phyloP scores from a whole-genome alignment of 2,113 vertebrate species.

The Fulmarus glacialis region DNA sequence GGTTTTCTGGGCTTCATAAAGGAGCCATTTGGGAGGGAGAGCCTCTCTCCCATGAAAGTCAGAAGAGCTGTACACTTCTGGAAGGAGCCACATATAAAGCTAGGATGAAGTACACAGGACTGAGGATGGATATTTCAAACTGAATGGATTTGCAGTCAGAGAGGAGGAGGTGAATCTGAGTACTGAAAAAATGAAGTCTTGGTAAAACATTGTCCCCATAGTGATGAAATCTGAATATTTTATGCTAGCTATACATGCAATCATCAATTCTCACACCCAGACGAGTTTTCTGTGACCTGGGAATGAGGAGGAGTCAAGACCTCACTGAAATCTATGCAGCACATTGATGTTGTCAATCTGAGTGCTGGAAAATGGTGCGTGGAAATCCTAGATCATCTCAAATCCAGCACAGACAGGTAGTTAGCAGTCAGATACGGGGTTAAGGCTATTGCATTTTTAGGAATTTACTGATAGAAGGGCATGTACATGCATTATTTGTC shows the following conservation, averaged over 20 bases:
- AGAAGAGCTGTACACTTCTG: not conserved
- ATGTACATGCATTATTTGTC: not conserved
- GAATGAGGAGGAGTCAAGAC: not conserved
- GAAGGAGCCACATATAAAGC: not conserved
- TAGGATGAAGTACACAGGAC: not conserved
- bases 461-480: not conserved
- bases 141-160: not conserved
- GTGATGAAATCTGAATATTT: not conserved
- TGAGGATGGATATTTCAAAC: not conserved
- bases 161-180: not conserved
- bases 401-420: not conserved
- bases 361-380: not conserved
- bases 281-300: not conserved
- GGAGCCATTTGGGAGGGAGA: not conserved
- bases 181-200: not conserved
- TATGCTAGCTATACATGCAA: not conserved
- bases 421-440: accelerated
- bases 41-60: not conserved
- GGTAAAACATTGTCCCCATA: not conserved
- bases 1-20: not conserved
- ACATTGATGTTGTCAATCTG: not conserved
- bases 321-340: not conserved
- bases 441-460: not conserved
- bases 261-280: not conserved
- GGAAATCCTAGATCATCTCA: not conserved